phyloP scores from a whole-genome alignment of 1,140 invertebrate genomes.

The Centruroides sculpturatus region DNA sequence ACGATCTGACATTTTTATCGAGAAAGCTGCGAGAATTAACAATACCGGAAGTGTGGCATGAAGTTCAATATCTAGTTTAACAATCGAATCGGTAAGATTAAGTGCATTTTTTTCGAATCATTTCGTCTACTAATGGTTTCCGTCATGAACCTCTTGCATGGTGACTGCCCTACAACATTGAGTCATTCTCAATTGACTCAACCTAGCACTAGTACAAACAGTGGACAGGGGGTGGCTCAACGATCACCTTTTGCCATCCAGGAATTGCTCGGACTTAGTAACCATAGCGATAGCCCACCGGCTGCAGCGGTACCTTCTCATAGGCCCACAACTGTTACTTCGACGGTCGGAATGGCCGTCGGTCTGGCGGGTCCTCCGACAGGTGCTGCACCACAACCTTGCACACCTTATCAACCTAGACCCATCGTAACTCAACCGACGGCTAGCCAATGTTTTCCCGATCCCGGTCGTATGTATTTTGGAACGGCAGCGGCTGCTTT shows the following conservation, averaged over 20 bases:
- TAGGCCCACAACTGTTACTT: conserved; percentile 1
- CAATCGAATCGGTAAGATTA: too few species aligned
- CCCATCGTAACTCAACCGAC: conserved; percentile 5
- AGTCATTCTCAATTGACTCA: too few species aligned
- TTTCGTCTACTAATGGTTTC: conserved; percentile 5
- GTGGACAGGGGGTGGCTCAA: conserved; percentile 30
- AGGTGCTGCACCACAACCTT: background rate
- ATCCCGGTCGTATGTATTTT: conserved; percentile 24
- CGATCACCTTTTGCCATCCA: conserved; percentile 82
- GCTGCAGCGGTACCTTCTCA: conserved; percentile 1
- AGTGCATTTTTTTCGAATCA: too few species aligned
- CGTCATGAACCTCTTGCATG: conserved; percentile 13
- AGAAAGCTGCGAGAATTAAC: too few species aligned
- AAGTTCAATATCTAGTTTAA: too few species aligned
- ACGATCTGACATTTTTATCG: too few species aligned
- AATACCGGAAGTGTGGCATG: too few species aligned
- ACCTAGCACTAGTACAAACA: too few species aligned
- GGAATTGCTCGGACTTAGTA: conserved; percentile 63
- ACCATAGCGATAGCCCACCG: conserved; percentile 5
- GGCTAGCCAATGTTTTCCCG: conserved; percentile 26
- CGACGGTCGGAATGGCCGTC: conserved; percentile 5
- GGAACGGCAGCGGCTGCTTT: conserved; percentile 38
- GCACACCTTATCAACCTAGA: conserved; percentile 7
- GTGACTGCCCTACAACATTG: background rate
- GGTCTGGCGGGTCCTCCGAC: background rate